phyloP scores from a whole-genome alignment of 2,113 vertebrate genomes.

The Sphyrna mokarran region DNA sequence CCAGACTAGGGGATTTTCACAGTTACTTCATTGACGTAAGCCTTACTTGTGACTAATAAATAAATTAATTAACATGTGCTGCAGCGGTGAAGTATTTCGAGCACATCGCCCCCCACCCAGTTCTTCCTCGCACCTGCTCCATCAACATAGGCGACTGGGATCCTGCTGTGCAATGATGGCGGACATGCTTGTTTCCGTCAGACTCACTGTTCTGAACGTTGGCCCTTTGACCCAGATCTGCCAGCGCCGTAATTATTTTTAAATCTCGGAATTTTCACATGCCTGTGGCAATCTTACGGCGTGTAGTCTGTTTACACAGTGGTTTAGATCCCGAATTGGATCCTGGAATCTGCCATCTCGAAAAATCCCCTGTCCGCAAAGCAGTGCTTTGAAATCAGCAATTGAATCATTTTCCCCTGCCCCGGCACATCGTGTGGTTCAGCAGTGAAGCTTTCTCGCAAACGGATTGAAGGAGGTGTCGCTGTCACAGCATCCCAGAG shows the following conservation, averaged over 20 bases:
- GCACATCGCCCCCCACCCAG: too few species aligned
- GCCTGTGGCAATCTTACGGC: background rate
- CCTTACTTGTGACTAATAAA: too few species aligned
- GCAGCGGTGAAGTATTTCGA: background rate
- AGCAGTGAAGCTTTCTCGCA: background rate
- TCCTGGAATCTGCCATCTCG: background rate
- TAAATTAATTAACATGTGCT: too few species aligned
- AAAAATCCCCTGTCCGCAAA: background rate
- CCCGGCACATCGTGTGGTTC: background rate
- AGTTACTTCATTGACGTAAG: too few species aligned
- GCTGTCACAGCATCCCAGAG: background rate
- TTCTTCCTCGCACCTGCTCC: background rate
- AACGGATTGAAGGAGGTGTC: background rate
- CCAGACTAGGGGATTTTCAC: too few species aligned
- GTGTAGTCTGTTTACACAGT: background rate
- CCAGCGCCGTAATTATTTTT: background rate
- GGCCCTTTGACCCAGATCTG: background rate
- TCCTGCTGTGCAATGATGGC: background rate
- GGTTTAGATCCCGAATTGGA: background rate
- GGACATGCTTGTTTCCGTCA: background rate
- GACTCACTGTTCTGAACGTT: background rate
- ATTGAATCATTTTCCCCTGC: background rate
- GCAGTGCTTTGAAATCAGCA: background rate
- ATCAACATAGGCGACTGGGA: background rate
- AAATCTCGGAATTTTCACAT: background rate